Conservation (phyloP, 2,797 vertebrate genomes). For the Bradypodion pumilum region DNA sequence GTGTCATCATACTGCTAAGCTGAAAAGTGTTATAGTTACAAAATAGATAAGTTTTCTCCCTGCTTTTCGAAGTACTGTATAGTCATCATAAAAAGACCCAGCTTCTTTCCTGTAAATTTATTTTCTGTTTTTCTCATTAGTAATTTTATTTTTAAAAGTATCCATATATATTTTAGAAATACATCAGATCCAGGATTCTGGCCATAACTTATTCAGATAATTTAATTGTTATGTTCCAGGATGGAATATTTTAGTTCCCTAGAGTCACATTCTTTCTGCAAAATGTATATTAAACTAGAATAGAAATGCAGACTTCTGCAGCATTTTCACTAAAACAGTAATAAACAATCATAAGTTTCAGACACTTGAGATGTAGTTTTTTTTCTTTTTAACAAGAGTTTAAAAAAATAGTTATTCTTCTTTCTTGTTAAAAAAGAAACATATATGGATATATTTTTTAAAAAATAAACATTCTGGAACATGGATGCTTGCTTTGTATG, state of each 20-base stretch:
- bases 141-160: neutral
- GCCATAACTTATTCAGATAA: neutral
- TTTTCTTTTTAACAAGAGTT: too few relatives aligned
- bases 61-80: slow-evolving; percentile 26
- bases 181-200: neutral
- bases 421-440: too few relatives aligned
- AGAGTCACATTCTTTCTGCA: too few relatives aligned
- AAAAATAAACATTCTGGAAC: too few relatives aligned
- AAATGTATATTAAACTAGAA: too few relatives aligned
- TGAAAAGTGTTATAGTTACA: slow-evolving; percentile 45
- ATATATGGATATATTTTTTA: too few relatives aligned
- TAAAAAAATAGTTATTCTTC: too few relatives aligned
- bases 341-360: neutral
- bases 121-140: neutral
- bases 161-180: neutral
- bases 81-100: slow-evolving; percentile 2
- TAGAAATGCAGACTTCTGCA: neutral
- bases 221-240: neutral
- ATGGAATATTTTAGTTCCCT: too few relatives aligned
- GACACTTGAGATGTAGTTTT: too few relatives aligned
- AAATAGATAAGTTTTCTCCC: slow-evolving; percentile 15
- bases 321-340: neutral
- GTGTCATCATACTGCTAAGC: slow-evolving; percentile 48
- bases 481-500: too few relatives aligned
- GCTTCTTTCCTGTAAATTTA: neutral